Base-by-base conservation (phyloP, 2,797 vertebrate species). In the Xiphorhynchus erythropygius region DNA sequence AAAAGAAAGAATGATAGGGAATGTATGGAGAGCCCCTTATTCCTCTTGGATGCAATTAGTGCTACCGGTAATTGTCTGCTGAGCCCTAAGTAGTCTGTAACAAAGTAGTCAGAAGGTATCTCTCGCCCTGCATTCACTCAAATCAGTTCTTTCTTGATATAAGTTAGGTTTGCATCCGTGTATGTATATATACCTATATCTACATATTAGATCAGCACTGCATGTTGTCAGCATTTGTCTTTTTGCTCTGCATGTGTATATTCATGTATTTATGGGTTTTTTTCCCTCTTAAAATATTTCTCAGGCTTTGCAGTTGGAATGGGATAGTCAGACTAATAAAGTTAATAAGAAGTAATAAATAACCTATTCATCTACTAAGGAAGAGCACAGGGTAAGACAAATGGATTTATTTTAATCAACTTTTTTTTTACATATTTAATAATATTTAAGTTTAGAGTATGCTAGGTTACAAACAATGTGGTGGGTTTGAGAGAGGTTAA, bases 251-350 rank as follows among this genome's bases (percentile, higher is more conserved):
- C 12, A 11, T 50, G 4, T 77, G 3, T 76, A 35, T 50, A 9
- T 87, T 30, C 1, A 1, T 42, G 7, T 70, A 18, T 82, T 70
- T 62, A 14, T 70, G 9, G 2, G 27, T 30, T 52, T 0, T 0
- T 82, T 81, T 2, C 8, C 2, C 5, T 25, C 37, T 73, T 21
- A 28, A 59, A 1, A 30, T 74, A 59, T 70, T 77, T 88, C 32
- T 89, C 13, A 85, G 49, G 8, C 84, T 85, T 6, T 18, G 17
- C 33, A 56, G 39, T 67, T 83, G 68, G 33, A 90, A 64, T 55
- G 42, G 18, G 13, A 79, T 24, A 70, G n/a, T 75, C 35, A 77
- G 14, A 67, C 17, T 74, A 77, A 35, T 47, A 59, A 56, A 42
- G 35, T 50, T 65, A 67, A 13, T 49, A 53, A 22, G 4, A 56